These are phyloP conservation scores for Pollenia labialis DNA, from an alignment of 2,888 invertebrate genomes.

Conservation along the genomic window DNA sequence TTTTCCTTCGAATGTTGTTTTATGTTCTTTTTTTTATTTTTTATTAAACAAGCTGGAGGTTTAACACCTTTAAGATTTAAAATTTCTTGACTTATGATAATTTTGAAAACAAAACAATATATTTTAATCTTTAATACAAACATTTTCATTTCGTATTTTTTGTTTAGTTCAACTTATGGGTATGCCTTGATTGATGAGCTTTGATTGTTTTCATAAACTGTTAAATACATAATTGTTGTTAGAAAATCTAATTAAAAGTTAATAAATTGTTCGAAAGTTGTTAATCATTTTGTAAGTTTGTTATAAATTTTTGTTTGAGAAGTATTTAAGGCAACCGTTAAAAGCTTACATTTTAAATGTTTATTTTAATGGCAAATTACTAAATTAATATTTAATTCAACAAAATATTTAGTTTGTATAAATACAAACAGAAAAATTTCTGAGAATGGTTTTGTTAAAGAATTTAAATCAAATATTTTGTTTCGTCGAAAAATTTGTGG, in stretches of 20 bases:
- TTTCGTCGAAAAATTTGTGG: too few species aligned
- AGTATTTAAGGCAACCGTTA: too few species aligned
- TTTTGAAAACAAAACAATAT: not conserved
- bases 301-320: not conserved
- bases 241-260: constrained; percentile 30
- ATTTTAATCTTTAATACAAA: not conserved
- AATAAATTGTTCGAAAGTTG: constrained; percentile 11
- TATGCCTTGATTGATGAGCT: not conserved
- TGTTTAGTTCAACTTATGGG: not conserved
- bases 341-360: too few species aligned
- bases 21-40: not conserved
- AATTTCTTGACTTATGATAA: constrained; percentile 60
- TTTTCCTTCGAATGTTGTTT: not conserved
- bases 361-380: too few species aligned
- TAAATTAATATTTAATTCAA: too few species aligned
- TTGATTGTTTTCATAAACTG: not conserved
- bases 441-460: too few species aligned
- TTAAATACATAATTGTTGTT: not conserved
- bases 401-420: too few species aligned
- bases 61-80: constrained; percentile 15
- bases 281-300: constrained; percentile 11
- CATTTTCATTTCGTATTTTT: not conserved
- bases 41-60: not conserved
- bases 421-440: too few species aligned
- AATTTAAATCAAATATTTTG: too few species aligned